Percentiles rank a stretch among this genome's conserved stretches.
Evolutionary conservation across 2,113 vertebrate genomes (phyloP).

Genomic region (Aplodontia rufa): DNA sequence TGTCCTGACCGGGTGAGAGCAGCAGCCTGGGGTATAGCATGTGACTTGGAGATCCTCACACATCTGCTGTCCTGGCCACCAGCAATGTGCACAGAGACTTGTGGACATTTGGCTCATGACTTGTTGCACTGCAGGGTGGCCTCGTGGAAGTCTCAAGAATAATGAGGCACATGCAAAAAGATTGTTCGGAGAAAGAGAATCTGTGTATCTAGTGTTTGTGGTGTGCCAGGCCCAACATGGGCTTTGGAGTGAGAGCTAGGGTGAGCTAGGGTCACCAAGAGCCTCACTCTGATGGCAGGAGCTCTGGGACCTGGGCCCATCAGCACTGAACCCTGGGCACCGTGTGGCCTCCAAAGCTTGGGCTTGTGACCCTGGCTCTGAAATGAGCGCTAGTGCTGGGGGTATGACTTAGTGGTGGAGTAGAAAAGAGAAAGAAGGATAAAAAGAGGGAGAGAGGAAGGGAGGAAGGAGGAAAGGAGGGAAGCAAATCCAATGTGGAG

Average conservation of each 20-base stretch:
- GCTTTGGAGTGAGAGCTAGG: too few species aligned
- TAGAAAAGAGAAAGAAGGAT: too few species aligned
- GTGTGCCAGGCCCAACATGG: neutral
- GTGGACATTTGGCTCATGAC: neutral
- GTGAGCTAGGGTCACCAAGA: neutral
- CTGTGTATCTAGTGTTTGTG: too few species aligned
- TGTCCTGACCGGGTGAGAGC: neutral
- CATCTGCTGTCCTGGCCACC: neutral
- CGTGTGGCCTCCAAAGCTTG: neutral
- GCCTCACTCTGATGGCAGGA: neutral
- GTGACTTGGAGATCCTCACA: neutral
- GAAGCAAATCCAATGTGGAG: too few species aligned
- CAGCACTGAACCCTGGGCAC: neutral
- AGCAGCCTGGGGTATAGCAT: neutral
- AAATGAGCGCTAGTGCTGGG: neutral
- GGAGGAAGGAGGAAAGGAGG: too few species aligned
- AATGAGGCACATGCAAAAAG: neutral
- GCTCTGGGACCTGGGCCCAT: neutral
- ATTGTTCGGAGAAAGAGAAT: too few species aligned
- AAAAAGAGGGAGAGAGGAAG: too few species aligned
- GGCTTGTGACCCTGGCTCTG: neutral
- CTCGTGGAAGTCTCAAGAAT: too few species aligned
- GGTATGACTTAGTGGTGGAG: neutral
- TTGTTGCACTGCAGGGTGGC: neutral
- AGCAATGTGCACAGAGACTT: neutral